Conservation (phyloP, 2,888 invertebrate genomes). For the Caenorhabditis auriculariae region DNA sequence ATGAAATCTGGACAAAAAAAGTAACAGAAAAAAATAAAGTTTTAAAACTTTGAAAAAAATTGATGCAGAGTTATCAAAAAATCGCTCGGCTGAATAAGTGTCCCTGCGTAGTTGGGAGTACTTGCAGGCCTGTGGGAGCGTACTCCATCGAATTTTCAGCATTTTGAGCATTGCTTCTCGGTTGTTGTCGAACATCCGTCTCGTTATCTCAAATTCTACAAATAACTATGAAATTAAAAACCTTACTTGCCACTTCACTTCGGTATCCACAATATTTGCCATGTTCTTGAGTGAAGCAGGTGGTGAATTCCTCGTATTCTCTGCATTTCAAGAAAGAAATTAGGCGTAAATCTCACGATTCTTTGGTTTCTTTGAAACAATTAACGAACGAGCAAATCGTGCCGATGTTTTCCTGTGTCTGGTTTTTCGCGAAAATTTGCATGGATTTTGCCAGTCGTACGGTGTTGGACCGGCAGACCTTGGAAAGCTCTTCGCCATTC, state of each 20-base stretch:
- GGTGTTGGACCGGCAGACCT: slow-evolving; percentile 28
- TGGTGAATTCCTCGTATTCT: slow-evolving; percentile 32
- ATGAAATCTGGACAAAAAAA: no score
- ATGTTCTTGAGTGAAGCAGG: slow-evolving; percentile 34
- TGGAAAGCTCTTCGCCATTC: slow-evolving; percentile 31
- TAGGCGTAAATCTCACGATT: background rate
- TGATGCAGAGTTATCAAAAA: no score
- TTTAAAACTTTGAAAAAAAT: no score
- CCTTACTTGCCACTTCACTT: slow-evolving; percentile 38
- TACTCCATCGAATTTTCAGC: slow-evolving; percentile 40
- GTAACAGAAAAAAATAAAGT: no score
- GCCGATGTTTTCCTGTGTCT: slow-evolving; percentile 31
- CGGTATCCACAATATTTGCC: slow-evolving; percentile 41
- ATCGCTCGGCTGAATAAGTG: slow-evolving; percentile 33
- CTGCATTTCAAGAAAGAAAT: slow-evolving; percentile 15
- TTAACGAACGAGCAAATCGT: slow-evolving; percentile 33
- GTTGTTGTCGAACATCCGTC: slow-evolving; percentile 39
- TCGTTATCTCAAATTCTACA: slow-evolving; percentile 31
- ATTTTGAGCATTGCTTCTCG: slow-evolving; percentile 44
- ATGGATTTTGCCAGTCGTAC: slow-evolving; percentile 21
- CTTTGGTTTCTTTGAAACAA: background rate
- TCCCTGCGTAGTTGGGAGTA: slow-evolving; percentile 32
- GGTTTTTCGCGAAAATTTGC: slow-evolving; percentile 31
- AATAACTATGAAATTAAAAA: no score
- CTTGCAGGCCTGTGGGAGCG: slow-evolving; percentile 32